Conservation (phyloP, 2,888 invertebrate species). For the Suillia variegata region DNA sequence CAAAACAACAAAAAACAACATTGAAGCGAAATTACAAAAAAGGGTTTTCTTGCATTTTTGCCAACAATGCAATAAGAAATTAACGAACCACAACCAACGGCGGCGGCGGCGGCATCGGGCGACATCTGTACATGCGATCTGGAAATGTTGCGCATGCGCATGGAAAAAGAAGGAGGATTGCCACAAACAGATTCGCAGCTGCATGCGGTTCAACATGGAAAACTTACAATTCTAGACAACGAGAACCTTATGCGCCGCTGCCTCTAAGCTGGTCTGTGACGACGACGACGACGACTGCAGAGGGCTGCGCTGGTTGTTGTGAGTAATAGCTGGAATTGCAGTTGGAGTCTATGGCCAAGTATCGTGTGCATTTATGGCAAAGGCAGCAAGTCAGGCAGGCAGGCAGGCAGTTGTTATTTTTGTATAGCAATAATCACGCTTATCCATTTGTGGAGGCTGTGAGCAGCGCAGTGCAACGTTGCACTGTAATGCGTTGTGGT, state of each 20-base stretch:
- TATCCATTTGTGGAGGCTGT: constrained; percentile 4
- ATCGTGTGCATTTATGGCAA: neutral
- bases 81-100: neutral
- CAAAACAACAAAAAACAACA: too few relatives aligned
- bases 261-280: neutral
- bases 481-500: neutral
- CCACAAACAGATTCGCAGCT: neutral
- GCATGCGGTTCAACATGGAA: neutral
- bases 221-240: neutral
- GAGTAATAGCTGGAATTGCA: too few relatives aligned
- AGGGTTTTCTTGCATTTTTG: too few relatives aligned
- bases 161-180: neutral
- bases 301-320: neutral
- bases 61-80: neutral
- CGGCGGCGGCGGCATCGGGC: too few relatives aligned
- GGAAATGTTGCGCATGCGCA: too few relatives aligned
- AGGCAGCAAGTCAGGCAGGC: too few relatives aligned
- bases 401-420: neutral
- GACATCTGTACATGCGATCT: constrained; percentile 1
- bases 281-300: neutral
- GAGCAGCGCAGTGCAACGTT: too few relatives aligned
- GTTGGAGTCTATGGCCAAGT: too few relatives aligned
- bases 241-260: neutral
- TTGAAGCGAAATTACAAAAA: too few relatives aligned
- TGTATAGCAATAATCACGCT: constrained; percentile 5